These are phyloP conservation scores for Galagoides demidoff DNA, from an alignment of 2,797 vertebrate species.

Conservation along the genomic window DNA sequence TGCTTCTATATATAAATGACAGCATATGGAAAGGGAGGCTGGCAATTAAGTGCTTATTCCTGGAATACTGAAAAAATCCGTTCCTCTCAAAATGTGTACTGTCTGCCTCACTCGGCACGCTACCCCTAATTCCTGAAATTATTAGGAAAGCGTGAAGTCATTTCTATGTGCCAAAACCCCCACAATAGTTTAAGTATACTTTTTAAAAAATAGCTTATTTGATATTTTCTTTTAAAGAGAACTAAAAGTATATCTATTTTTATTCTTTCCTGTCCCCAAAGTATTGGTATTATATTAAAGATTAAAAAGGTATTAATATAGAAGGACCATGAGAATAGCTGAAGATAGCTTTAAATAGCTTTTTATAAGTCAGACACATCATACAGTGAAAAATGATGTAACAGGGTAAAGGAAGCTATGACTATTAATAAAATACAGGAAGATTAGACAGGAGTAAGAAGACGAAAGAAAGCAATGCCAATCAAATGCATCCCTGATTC, in stretches of 20 bases:
- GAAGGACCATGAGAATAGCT: not conserved
- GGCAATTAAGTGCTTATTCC: not conserved
- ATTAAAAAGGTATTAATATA: not conserved
- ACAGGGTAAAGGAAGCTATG: not conserved
- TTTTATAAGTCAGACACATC: not conserved
- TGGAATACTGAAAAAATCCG: not conserved
- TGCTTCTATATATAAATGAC: slow-evolving; percentile 41
- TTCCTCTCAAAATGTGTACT: not conserved
- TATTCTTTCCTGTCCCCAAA: not conserved
- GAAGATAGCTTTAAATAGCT: not conserved
- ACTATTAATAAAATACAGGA: not conserved
- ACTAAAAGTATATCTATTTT: not conserved
- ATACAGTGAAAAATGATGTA: not conserved
- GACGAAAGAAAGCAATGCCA: not conserved
- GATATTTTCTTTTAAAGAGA: not conserved
- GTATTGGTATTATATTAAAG: not conserved
- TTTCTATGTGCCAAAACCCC: not conserved
- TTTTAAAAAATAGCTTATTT: not conserved
- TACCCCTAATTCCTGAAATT: not conserved
- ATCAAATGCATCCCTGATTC: not conserved
- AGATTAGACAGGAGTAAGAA: not conserved
- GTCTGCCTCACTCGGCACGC: not conserved
- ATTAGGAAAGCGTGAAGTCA: not conserved
- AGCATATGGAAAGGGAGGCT: not conserved
- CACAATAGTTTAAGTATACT: not conserved